These are phyloP conservation scores for Formica exsecta DNA, from an alignment of 1,140 invertebrate species.

Conservation along the genomic window DNA sequence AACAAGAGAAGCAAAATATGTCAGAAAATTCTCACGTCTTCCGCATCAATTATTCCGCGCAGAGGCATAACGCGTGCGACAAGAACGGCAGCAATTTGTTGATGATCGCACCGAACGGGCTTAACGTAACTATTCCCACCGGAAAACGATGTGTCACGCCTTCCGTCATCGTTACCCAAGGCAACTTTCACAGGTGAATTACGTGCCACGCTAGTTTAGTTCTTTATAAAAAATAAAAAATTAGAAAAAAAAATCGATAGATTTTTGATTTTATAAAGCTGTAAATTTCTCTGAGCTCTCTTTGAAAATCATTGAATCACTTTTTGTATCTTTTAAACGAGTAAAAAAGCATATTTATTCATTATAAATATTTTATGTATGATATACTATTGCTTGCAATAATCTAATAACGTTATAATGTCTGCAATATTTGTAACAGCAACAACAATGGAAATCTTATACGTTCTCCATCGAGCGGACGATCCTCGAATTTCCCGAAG, in stretches of 20 bases:
- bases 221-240: neutral
- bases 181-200: conserved; percentile 41
- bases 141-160: conserved; percentile 59
- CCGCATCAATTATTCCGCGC: conserved; percentile 35
- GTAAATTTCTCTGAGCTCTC: neutral
- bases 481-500: conserved; percentile 62
- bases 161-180: conserved; percentile 43
- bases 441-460: conserved; percentile 58
- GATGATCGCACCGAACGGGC: conserved; percentile 88
- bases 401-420: neutral
- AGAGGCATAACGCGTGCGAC: conserved; percentile 83
- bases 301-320: neutral
- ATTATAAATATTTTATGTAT: neutral
- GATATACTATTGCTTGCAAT: neutral
- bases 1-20: conserved; percentile 81
- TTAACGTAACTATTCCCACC: neutral
- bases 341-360: neutral
- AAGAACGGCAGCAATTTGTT: conserved; percentile 89
- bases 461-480: conserved; percentile 21
- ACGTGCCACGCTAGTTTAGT: neutral
- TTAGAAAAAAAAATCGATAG: neutral
- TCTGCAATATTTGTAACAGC: neutral
- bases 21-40: conserved; percentile 79
- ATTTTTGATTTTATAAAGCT: neutral
- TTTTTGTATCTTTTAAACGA: neutral